Evolutionary conservation across 2,888 invertebrate species (phyloP).

Genomic region (Drosophila buzzatii): DNA sequence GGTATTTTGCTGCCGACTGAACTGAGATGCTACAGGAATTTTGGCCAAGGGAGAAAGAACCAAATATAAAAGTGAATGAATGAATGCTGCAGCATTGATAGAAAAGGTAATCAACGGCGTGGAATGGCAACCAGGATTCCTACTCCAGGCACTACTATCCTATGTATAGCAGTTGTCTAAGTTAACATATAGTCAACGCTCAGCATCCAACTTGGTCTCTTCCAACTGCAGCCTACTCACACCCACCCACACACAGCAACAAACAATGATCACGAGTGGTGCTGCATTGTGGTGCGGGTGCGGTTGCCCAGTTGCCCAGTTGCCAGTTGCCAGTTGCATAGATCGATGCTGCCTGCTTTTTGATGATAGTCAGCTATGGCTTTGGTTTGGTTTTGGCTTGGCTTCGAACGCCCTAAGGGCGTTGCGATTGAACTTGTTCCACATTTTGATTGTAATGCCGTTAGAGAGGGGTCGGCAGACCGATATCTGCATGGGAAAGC

Average conservation of each 20-base stretch:
- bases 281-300: slow-evolving; percentile 41
- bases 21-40: neutral
- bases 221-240: slow-evolving; percentile 9
- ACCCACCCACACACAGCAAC: slow-evolving; percentile 51
- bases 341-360: slow-evolving; percentile 70
- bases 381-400: slow-evolving; percentile 43
- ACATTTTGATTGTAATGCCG: slow-evolving; percentile 82
- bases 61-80: too few relatives aligned
- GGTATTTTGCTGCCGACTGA: neutral
- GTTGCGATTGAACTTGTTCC: slow-evolving; percentile 83
- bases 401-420: slow-evolving; percentile 58
- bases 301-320: slow-evolving; percentile 45
- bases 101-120: too few relatives aligned
- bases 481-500: slow-evolving; percentile 41
- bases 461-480: slow-evolving; percentile 19
- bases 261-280: slow-evolving; percentile 67
- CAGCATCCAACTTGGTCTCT: slow-evolving; percentile 6
- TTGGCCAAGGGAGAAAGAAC: too few relatives aligned
- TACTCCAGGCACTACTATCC: neutral
- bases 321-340: slow-evolving; percentile 42
- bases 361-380: slow-evolving; percentile 69
- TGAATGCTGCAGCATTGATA: too few relatives aligned
- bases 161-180: neutral
- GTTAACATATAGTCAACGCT: neutral
- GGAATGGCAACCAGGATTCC: neutral